Percentiles rank a stretch among this genome's conserved stretches.
Conservation (phyloP, 2,888 invertebrate species). For the Nephrocerus scutellatus region DNA sequence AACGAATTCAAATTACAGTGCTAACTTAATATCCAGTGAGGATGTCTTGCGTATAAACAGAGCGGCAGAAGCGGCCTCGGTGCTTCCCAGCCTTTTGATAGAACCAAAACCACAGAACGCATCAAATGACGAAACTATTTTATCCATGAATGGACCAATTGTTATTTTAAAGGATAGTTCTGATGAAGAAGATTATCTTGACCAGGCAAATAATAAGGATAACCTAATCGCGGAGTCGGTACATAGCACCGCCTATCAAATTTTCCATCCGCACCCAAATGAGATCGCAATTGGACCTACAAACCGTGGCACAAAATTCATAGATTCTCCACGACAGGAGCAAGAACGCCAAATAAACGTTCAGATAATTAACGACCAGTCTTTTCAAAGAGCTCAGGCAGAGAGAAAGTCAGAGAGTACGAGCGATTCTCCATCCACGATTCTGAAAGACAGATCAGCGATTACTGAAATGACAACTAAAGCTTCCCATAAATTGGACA, state of each 20-base stretch:
- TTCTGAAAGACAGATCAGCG: too few relatives aligned
- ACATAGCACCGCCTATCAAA: neutral
- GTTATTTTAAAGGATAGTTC: conserved; percentile 50
- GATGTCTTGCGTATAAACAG: conserved; percentile 59
- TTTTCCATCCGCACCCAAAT: conserved; percentile 16
- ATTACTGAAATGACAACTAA: too few relatives aligned
- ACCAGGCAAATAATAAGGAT: conserved; percentile 43
- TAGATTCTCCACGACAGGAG: conserved; percentile 9
- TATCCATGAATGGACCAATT: conserved; percentile 44
- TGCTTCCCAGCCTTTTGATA: conserved; percentile 33
- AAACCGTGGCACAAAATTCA: conserved; percentile 2
- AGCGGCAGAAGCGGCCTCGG: conserved; percentile 42
- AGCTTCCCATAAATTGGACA: conserved; percentile 25
- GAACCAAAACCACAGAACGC: conserved; percentile 20
- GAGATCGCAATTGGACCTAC: neutral
- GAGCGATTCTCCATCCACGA: neutral
- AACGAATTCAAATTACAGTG: too few relatives aligned
- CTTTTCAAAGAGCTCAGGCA: conserved; percentile 15
- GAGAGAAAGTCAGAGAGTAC: conserved; percentile 4
- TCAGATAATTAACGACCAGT: conserved; percentile 33
- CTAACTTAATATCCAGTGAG: conserved; percentile 56
- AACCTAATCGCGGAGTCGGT: conserved; percentile 46
- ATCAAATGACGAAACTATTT: conserved; percentile 3
- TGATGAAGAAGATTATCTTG: conserved; percentile 45
- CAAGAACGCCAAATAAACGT: conserved; percentile 36